These are phyloP conservation scores for Andrena camellia DNA, from an alignment of 2,888 invertebrate species.

Conservation along the genomic window DNA sequence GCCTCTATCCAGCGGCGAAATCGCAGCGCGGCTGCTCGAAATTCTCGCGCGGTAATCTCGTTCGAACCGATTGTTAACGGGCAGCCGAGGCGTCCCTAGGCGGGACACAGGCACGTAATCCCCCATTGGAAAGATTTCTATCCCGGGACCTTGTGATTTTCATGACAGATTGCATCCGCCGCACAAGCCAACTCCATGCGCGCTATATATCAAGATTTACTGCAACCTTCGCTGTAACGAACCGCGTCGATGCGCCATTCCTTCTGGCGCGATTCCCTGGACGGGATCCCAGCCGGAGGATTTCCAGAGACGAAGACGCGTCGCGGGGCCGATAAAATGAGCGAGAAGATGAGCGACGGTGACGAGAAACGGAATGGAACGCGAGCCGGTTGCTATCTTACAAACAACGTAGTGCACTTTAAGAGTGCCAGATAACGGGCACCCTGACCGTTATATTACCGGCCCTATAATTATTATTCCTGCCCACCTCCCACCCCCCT, in stretches of 20 bases:
- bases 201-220: too few species aligned
- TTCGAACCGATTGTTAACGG: slow-evolving; percentile 43
- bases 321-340: slow-evolving; percentile 26
- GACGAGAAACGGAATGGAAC: slow-evolving; percentile 60
- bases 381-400: slow-evolving; percentile 73
- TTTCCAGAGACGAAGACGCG: slow-evolving; percentile 27
- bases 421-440: slow-evolving; percentile 80
- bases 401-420: slow-evolving; percentile 83
- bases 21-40: slow-evolving; percentile 37
- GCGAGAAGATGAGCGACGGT: slow-evolving; percentile 62
- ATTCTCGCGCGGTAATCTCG: slow-evolving; percentile 42
- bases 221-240: too few species aligned
- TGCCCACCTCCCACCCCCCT: slow-evolving; percentile 43
- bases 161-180: slow-evolving; percentile 5
- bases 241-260: too few species aligned
- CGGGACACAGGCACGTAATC: slow-evolving; percentile 7
- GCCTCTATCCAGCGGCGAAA: background rate
- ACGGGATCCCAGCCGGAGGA: slow-evolving; percentile 23
- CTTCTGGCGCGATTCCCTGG: slow-evolving; percentile 34
- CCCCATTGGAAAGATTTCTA: background rate
- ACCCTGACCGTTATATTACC: slow-evolving; percentile 81
- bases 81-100: background rate
- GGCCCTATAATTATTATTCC: slow-evolving; percentile 82
- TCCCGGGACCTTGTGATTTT: slow-evolving; percentile 11
- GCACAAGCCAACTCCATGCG: too few species aligned